Base-by-base conservation (phyloP, 2,888 invertebrate species). In the Nasonovia ribisnigri region DNA sequence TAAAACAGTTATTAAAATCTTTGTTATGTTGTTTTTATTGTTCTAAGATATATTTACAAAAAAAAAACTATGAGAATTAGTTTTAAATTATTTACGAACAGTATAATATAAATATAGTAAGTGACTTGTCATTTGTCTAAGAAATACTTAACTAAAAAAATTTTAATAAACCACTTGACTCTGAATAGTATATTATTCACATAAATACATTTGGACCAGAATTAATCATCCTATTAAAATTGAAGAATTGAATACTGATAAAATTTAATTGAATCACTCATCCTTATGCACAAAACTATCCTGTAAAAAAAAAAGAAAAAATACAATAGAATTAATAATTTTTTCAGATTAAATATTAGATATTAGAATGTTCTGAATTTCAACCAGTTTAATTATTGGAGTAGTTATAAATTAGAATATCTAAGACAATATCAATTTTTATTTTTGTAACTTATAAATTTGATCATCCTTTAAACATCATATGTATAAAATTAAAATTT, bases 31-130 rank as follows among this genome's bases (percentile, higher is more conserved):
- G 48, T 29, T 29, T 91, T 77, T 51, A 51, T 90, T 90, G 13
- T 84, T 91, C n/a, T 84, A 57, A 91, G 29, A 43, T 60, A 57
- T 91, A 91, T 86, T 57, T 86, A 91, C 91, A 91, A 90, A 0
- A 57, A 91, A 91, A 84, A 91, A 54, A 54, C 54, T n/a, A 54
- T 54, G 10, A 54, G 16, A 84, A 84, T 84, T 86, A 91, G 24
- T 26, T 86, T n/a, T 3, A 91, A 46, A 48, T 16, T n/a, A 91
- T 60, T 60, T 88, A 88, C n/a, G 29, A 88, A 92, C 48, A 54
- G 20, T 54, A 57, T 88, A 88, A n/a, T 57, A 77, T 88, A 88
- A 88, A 88, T 92, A 77, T 43, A 92, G 26, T 67, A 77, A n/a
- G 16, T 46, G 26, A 77, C 48, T 92, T 36, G 36, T 48, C 46